These are phyloP conservation scores for Iphiclides podalirius DNA, from an alignment of 2,888 invertebrate genomes.

Conservation along the genomic window DNA sequence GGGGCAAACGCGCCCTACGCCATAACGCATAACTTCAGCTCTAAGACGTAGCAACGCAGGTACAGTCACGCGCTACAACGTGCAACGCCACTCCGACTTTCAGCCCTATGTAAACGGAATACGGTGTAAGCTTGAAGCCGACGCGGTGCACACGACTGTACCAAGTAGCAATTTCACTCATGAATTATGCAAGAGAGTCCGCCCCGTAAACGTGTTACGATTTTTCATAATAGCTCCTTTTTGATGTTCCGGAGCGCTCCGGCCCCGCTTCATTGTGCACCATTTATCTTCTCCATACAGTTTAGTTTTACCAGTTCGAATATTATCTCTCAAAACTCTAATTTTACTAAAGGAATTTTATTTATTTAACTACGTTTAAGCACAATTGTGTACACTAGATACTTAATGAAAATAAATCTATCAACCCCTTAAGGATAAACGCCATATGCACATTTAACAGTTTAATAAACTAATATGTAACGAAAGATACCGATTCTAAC, in stretches of 20 bases:
- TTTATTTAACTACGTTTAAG: too few relatives aligned
- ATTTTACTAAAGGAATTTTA: too few relatives aligned
- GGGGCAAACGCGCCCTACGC: slow-evolving; percentile 18
- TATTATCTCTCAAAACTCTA: slow-evolving; percentile 19
- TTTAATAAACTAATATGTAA: too few relatives aligned
- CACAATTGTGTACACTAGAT: too few relatives aligned
- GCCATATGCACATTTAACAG: too few relatives aligned
- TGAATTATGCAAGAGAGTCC: slow-evolving; percentile 73
- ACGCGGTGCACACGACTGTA: slow-evolving; percentile 6
- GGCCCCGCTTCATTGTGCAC: slow-evolving; percentile 23
- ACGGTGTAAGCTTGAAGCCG: slow-evolving; percentile 5
- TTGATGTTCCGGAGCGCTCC: slow-evolving; percentile 53
- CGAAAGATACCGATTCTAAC: too few relatives aligned
- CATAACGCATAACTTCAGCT: slow-evolving; percentile 6
- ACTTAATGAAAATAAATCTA: too few relatives aligned
- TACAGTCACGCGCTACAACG: slow-evolving; percentile 2
- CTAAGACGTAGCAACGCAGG: slow-evolving; percentile 8
- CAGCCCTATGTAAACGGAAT: slow-evolving; percentile 7
- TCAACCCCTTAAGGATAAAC: too few relatives aligned
- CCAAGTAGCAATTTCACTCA: slow-evolving; percentile 63
- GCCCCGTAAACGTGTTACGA: slow-evolving; percentile 75
- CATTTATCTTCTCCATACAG: slow-evolving; percentile 53
- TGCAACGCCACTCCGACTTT: neutral
- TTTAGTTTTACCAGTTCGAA: slow-evolving; percentile 56
- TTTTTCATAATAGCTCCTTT: slow-evolving; percentile 76